Percentiles rank a stretch among this genome's conserved stretches.
Evolutionary conservation across 2,113 vertebrate species (phyloP).

Genomic region (Syrrhaptes paradoxus): DNA sequence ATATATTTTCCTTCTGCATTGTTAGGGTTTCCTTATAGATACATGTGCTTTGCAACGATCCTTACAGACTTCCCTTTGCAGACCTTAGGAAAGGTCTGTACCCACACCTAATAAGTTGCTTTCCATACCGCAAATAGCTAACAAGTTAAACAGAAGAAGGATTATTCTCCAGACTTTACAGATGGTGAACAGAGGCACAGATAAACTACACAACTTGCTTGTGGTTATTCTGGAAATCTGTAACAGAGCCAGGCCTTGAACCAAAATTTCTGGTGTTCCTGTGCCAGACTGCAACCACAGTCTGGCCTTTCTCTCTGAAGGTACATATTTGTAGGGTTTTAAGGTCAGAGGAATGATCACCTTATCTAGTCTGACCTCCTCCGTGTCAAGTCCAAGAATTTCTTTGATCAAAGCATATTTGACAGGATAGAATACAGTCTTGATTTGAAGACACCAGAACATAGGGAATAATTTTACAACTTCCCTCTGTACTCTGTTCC

Average conservation of each 20-base stretch:
- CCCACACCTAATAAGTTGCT: neutral
- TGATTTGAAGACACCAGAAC: neutral
- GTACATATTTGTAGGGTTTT: neutral
- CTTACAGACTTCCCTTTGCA: neutral
- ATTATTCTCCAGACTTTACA: conserved; percentile 20
- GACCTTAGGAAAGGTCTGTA: neutral
- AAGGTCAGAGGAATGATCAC: neutral
- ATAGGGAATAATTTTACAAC: neutral
- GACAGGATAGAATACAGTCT: neutral
- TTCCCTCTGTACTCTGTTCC: neutral
- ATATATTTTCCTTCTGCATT: neutral
- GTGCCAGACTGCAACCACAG: conserved; percentile 5
- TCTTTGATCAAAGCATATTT: neutral
- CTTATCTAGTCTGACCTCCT: neutral
- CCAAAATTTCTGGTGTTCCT: neutral
- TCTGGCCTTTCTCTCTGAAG: neutral
- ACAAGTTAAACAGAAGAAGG: neutral
- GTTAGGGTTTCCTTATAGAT: neutral
- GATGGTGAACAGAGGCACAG: conserved; percentile 32
- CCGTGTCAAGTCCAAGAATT: neutral
- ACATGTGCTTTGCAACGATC: neutral
- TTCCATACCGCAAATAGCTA: neutral
- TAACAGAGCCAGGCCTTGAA: neutral
- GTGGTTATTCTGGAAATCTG: conserved; percentile 17
- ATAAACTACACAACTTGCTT: conserved; percentile 14